Base-by-base conservation (phyloP, 2,888 invertebrate genomes). In the Automeris io region DNA sequence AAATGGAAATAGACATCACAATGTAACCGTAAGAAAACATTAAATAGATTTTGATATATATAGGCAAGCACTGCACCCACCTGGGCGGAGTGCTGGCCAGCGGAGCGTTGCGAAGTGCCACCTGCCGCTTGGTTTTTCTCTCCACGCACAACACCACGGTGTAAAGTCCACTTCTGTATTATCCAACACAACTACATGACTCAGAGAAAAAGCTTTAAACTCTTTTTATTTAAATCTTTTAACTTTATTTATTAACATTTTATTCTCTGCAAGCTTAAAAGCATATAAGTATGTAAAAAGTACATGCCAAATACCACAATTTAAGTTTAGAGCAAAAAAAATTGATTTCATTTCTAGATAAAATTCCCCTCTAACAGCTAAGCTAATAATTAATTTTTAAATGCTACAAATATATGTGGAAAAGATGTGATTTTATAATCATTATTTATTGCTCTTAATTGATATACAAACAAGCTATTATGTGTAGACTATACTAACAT, bases 81-180 rank as follows among this genome's bases (percentile, higher is more conserved):
- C 90, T 90, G 88, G 58, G 81, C 75, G 71, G 79, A 70, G 61
- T 60, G 67, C 47, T 75, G 79, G 60, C 81, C 77, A 62, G 81
- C 78, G 64, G 77, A 70, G 54, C 78, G 78, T 45, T 63, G 78
- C 52, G 86, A 62, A 56, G 83, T 79, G 63, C 82, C 87, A 63
- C 82, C 72, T 58, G 85, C 80, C 59, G 88, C 86, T 51, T 88
- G 85, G 54, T 88, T 83, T 70, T 88, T 88, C 75, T 89, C 89
- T 81, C 91, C 91, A 78, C 93, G 91, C 69, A 92, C 90, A 75
- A 92, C 91, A 87, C 92, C 93, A 72, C 92, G 92, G 83, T 92
- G 92, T 87, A 91, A 89, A 83, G 91, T 92, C 93, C 93, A 92
- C 90, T 92, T 93, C 93, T 93, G 91, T 72, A 67, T 70, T 71